Evolutionary conservation across 2,113 vertebrate genomes (phyloP).

Genomic region (Hiodon alosoides): DNA sequence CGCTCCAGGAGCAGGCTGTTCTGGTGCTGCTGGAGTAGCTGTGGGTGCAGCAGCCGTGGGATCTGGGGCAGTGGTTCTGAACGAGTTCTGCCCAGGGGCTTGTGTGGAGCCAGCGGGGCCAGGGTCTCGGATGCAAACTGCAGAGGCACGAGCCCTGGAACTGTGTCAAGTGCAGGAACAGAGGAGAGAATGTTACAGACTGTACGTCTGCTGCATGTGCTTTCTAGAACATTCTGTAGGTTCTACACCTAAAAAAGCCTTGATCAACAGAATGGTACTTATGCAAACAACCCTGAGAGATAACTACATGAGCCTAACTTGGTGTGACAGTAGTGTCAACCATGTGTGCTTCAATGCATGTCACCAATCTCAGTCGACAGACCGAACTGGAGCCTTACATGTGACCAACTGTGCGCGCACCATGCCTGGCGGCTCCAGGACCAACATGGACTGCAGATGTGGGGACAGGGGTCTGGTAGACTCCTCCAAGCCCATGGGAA

Average conservation of each 20-base stretch:
- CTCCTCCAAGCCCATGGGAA: conserved; percentile 67
- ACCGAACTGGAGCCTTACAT: conserved; percentile 51
- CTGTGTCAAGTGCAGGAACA: conserved; percentile 34
- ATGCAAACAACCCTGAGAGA: neutral
- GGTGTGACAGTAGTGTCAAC: conserved; percentile 3
- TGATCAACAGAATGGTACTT: neutral
- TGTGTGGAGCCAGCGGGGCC: conserved; percentile 67
- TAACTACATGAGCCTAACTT: neutral
- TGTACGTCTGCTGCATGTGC: neutral
- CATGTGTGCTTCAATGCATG: neutral
- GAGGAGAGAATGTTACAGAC: neutral
- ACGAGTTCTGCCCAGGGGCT: conserved; percentile 79
- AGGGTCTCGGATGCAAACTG: conserved; percentile 66
- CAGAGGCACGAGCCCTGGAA: conserved; percentile 68
- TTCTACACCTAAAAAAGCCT: too few relatives aligned
- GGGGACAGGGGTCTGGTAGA: conserved; percentile 53
- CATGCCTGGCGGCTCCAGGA: conserved; percentile 78
- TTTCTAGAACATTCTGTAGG: too few relatives aligned
- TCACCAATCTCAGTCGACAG: conserved; percentile 8
- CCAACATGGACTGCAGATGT: conserved; percentile 76
- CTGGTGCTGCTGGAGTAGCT: conserved; percentile 59
- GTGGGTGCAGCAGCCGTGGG: conserved; percentile 61
- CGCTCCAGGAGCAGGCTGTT: conserved; percentile 65
- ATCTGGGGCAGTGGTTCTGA: conserved; percentile 87
- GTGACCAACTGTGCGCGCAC: conserved; percentile 71